These are phyloP conservation scores for Ramphastos sulfuratus DNA, from an alignment of 2,113 vertebrate species.

Conservation along the genomic window DNA sequence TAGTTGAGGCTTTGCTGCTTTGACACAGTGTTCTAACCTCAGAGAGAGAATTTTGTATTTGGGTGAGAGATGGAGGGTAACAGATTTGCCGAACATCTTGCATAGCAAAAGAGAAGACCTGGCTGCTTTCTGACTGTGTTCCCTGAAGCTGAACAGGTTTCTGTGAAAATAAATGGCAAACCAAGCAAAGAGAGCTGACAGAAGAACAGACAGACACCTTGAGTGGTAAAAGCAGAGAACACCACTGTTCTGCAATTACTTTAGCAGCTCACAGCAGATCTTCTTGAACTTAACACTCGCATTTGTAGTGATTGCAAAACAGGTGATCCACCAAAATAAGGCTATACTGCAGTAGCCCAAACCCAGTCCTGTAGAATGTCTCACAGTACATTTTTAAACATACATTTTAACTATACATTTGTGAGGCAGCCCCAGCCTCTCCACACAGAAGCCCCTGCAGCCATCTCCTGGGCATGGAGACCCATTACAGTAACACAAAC, in stretches of 20 bases:
- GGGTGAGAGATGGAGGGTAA: background rate
- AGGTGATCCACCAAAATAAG: background rate
- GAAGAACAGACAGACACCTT: background rate
- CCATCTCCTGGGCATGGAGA: background rate
- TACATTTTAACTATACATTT: too few species aligned
- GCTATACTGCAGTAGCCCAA: background rate
- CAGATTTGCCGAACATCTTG: constrained; percentile 42
- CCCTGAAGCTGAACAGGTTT: constrained; percentile 30
- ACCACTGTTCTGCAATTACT: background rate
- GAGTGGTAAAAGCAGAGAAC: background rate
- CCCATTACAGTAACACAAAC: background rate
- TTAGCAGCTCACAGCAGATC: background rate
- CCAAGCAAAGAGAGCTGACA: background rate
- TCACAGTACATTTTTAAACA: background rate
- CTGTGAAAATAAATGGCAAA: background rate
- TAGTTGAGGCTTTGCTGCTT: background rate
- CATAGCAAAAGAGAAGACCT: background rate
- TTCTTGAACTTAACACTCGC: background rate
- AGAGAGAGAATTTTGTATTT: background rate
- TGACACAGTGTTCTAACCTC: background rate
- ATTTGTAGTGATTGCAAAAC: background rate
- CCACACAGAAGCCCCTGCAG: background rate
- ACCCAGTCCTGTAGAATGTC: background rate
- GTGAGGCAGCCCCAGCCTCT: background rate
- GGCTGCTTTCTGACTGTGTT: background rate